These are phyloP conservation scores for Pentamera pediparva DNA, from an alignment of 53 echinoderm and acorn worm genomes.

Conservation along the genomic window DNA sequence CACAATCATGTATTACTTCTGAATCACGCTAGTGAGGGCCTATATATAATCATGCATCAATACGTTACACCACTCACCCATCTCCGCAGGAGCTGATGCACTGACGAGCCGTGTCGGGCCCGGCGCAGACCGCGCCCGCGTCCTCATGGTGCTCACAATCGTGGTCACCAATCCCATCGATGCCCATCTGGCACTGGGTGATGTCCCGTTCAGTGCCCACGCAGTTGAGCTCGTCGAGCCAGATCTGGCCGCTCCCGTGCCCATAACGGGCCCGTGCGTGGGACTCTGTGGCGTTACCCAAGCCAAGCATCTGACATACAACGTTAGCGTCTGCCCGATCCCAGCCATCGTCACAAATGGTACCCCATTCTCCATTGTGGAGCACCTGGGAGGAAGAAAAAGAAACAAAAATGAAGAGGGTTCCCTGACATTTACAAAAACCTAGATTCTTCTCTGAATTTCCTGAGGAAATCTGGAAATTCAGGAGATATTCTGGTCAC, in stretches of 20 bases:
- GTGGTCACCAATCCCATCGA: slow-evolving; percentile 35
- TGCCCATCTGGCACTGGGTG: slow-evolving; percentile 41
- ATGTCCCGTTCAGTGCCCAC: slow-evolving; percentile 56
- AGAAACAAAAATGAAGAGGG: not conserved
- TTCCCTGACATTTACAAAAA: not conserved
- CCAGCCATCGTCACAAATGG: slow-evolving; percentile 83
- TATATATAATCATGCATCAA: too few species aligned
- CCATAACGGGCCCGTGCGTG: slow-evolving; percentile 31
- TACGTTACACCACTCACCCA: slow-evolving; percentile 53
- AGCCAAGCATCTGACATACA: slow-evolving; percentile 64
- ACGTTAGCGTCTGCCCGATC: slow-evolving; percentile 72
- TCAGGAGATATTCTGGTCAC: too few species aligned
- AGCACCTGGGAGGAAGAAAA: slow-evolving; percentile 36
- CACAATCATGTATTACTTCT: too few species aligned
- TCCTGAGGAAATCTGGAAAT: too few species aligned
- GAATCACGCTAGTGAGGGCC: too few species aligned
- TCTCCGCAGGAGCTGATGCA: slow-evolving; percentile 72
- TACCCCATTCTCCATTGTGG: slow-evolving; percentile 76
- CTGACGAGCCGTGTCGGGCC: slow-evolving; percentile 73
- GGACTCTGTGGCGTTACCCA: slow-evolving; percentile 53
- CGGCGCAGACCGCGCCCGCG: slow-evolving; percentile 75
- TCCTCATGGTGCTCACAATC: slow-evolving; percentile 83
- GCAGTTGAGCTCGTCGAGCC: slow-evolving; percentile 83
- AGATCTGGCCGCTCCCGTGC: slow-evolving; percentile 51
- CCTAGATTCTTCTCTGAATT: too few species aligned